Percentiles rank a stretch among this genome's conserved stretches.
Evolutionary conservation across 2,797 vertebrate genomes (phyloP).

Genomic region (Acomys russatus): DNA sequence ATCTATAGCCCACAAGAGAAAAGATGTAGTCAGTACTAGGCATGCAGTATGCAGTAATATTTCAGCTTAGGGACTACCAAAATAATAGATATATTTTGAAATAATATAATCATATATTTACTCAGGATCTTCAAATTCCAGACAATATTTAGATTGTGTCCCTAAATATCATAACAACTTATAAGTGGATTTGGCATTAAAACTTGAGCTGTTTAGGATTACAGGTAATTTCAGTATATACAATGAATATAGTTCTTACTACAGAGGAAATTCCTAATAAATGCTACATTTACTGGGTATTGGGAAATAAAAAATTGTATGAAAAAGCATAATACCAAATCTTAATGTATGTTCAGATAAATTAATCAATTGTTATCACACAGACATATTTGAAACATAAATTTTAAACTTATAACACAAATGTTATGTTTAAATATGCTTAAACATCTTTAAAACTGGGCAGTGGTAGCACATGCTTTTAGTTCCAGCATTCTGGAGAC

Average conservation of each 20-base stretch:
- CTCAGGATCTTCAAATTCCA: neutral
- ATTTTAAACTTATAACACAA: slow-evolving; percentile 21
- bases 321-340: neutral
- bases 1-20: neutral
- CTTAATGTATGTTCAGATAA: slow-evolving; percentile 12
- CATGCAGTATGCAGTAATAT: neutral
- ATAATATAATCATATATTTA: neutral
- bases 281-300: neutral
- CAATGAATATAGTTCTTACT: neutral
- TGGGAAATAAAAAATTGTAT: neutral
- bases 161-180: neutral
- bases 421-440: neutral
- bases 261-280: neutral
- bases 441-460: neutral
- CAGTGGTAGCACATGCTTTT: neutral
- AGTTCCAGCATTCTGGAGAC: neutral
- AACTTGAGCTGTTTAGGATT: neutral
- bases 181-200: slow-evolving; percentile 3
- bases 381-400: neutral
- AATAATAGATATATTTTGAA: neutral
- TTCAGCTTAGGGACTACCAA: neutral
- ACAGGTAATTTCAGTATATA: neutral
- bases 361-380: neutral
- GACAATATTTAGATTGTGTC: neutral
- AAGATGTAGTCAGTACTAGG: neutral